A percentile compares a stretch with the other conserved stretches of the same genome.
Conservation (phyloP, 2,888 invertebrate genomes). For the Euplexia lucipara region DNA sequence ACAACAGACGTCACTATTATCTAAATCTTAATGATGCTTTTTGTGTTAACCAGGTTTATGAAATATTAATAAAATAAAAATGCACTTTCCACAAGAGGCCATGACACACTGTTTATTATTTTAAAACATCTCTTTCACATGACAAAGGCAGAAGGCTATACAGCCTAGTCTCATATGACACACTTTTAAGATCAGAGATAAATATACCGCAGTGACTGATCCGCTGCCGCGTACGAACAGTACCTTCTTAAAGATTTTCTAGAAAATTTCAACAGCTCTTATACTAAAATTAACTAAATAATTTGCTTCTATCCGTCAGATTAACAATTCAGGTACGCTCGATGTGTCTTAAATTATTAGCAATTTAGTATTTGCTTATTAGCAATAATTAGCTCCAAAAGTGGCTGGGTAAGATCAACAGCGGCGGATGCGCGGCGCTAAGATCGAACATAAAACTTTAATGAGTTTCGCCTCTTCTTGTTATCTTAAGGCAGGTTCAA, state of each 20-base stretch:
- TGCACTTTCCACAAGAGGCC: too few species aligned
- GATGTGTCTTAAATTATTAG: conserved; percentile 26
- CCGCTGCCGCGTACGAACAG: too few species aligned
- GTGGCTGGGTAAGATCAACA: conserved; percentile 78
- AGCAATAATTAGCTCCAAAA: conserved; percentile 76
- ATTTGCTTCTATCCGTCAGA: conserved; percentile 1
- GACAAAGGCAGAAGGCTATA: too few species aligned
- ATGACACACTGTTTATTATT: too few species aligned
- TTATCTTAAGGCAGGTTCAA: conserved; percentile 83
- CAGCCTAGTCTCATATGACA: too few species aligned
- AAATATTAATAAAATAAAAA: too few species aligned
- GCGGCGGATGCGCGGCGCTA: conserved; percentile 66
- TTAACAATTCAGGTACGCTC: conserved; percentile 35
- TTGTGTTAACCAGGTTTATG: too few species aligned
- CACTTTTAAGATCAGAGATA: conserved; percentile 15
- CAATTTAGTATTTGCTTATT: conserved; percentile 61
- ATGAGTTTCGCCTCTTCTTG: conserved; percentile 87
- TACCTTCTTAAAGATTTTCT: background rate
- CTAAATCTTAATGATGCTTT: conserved; percentile 11
- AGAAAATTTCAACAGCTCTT: background rate
- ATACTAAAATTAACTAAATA: background rate
- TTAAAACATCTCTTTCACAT: too few species aligned
- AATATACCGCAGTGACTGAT: conserved; percentile 13
- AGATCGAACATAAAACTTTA: conserved; percentile 86
- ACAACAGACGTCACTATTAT: conserved; percentile 26